Conservation (phyloP, 2,888 invertebrate species). For the Mayetiola destructor region DNA sequence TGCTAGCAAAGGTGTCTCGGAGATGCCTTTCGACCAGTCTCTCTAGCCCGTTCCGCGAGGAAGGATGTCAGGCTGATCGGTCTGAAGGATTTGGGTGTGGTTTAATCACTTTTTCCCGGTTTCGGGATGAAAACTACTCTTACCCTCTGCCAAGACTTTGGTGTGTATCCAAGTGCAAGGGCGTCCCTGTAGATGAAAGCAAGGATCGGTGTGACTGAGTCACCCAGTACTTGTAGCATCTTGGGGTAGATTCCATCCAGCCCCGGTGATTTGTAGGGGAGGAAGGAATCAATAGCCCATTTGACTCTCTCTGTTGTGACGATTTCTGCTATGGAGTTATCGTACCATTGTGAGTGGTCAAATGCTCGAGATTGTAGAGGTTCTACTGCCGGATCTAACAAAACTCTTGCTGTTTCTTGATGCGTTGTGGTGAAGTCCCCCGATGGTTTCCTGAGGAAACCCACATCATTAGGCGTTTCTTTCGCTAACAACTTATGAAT, state of each 20-base stretch:
- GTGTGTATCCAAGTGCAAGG: slow-evolving; percentile 10
- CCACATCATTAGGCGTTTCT: not conserved
- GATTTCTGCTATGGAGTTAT: not conserved
- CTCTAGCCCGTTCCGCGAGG: slow-evolving; percentile 20
- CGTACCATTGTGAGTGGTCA: not conserved
- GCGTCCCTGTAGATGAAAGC: not conserved
- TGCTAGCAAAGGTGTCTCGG: slow-evolving; percentile 12
- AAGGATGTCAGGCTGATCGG: slow-evolving; percentile 22
- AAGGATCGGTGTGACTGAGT: not conserved
- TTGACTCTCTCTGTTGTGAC: not conserved
- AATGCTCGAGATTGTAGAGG: not conserved
- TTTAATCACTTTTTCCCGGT: slow-evolving; percentile 17
- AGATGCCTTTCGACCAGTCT: slow-evolving; percentile 20
- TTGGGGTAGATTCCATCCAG: not conserved
- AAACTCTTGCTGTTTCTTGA: not conserved
- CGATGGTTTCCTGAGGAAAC: not conserved
- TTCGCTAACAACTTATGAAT: not conserved
- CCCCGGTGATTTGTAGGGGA: not conserved
- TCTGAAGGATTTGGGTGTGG: slow-evolving; percentile 17
- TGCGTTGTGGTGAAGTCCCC: not conserved
- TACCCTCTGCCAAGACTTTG: slow-evolving; percentile 3
- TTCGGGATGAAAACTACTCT: slow-evolving; percentile 19
- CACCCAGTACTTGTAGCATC: not conserved
- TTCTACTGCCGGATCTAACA: not conserved
- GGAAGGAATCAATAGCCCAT: not conserved